A percentile compares a stretch with the other conserved stretches of the same genome.
Evolutionary conservation across 2,113 vertebrate species (phyloP).

Genomic region (Sterrhoptilus dennistouni): DNA sequence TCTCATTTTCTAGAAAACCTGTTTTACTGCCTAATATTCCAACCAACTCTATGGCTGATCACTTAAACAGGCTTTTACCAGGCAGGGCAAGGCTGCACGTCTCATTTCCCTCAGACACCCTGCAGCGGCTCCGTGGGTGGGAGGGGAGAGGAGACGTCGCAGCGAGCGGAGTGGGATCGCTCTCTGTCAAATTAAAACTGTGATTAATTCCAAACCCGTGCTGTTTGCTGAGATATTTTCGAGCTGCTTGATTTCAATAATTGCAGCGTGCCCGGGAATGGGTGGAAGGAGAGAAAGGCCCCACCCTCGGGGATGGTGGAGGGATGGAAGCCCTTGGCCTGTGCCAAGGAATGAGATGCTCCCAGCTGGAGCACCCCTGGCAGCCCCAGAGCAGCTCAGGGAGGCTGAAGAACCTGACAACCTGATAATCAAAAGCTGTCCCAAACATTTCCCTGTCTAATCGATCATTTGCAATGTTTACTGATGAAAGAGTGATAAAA

Average conservation of each 20-base stretch:
- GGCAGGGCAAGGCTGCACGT: constrained; percentile 29
- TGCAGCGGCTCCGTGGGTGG: constrained; percentile 37
- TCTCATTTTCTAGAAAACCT: constrained; percentile 69
- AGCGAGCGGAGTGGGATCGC: background rate
- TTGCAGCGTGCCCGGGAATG: background rate
- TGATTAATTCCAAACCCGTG: constrained; percentile 29
- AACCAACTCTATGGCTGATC: constrained; percentile 51
- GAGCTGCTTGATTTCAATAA: constrained; percentile 19
- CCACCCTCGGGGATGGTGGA: fast-evolving
- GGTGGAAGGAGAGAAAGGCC: background rate
- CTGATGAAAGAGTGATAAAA: constrained; percentile 24
- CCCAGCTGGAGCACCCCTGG: background rate
- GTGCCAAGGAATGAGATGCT: background rate
- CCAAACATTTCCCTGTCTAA: constrained; percentile 7
- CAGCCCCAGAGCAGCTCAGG: background rate
- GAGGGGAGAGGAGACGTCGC: background rate
- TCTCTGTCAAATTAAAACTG: constrained; percentile 58
- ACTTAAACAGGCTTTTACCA: constrained; percentile 26
- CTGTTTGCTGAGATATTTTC: background rate
- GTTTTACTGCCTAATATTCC: constrained; percentile 62
- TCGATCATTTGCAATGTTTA: constrained; percentile 25
- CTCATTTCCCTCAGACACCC: constrained; percentile 71
- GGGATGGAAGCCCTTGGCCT: background rate
- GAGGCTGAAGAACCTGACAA: background rate
- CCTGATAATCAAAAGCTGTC: background rate